phyloP scores from a whole-genome alignment of 2,888 invertebrate species.

The Eupithecia centaureata region DNA sequence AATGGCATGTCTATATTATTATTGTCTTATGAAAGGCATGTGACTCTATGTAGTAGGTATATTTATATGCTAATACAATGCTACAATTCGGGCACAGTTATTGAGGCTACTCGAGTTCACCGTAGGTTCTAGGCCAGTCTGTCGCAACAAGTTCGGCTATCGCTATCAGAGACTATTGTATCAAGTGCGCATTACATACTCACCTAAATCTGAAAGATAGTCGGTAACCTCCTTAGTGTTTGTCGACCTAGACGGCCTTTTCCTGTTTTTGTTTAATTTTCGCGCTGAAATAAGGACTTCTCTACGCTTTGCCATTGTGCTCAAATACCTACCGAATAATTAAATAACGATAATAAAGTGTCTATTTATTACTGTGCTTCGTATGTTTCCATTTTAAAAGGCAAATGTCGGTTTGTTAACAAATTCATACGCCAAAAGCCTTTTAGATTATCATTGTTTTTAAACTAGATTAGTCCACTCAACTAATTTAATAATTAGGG shows the following conservation, averaged over 20 bases:
- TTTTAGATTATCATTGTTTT: not conserved
- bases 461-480: no score
- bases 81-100: conserved; percentile 61
- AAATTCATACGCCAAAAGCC: not conserved
- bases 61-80: conserved; percentile 48
- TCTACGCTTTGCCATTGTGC: conserved; percentile 3
- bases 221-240: conserved; percentile 57
- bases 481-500: no score
- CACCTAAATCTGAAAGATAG: conserved; percentile 59
- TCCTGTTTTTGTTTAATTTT: conserved; percentile 49
- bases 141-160: conserved; percentile 72
- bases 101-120: conserved; percentile 77
- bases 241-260: conserved; percentile 58
- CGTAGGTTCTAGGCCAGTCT: conserved; percentile 76
- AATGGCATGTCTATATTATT: no score
- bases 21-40: not conserved
- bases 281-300: conserved; percentile 2
- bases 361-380: not conserved
- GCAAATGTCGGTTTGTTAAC: not conserved
- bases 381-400: not conserved
- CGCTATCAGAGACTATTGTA: conserved; percentile 56
- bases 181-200: conserved; percentile 57
- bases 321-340: not conserved
- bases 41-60: conserved; percentile 1
- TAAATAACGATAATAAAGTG: not conserved